Base-by-base conservation (phyloP, 2,888 invertebrate species). In the Aspidiotus destructor region DNA sequence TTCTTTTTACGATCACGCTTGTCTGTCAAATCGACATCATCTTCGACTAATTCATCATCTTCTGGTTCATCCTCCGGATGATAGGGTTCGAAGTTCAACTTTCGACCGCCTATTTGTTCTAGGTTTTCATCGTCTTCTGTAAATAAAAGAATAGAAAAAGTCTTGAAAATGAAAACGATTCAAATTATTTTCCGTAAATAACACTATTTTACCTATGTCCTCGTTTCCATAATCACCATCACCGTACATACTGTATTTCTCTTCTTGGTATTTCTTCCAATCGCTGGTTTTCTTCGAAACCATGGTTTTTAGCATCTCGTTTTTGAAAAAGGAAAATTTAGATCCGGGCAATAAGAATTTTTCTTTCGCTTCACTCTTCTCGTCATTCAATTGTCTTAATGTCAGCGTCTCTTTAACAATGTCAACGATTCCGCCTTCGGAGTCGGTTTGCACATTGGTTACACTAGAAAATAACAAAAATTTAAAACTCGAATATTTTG, bases 1-100 rank as follows among this genome's bases (percentile, higher is more conserved):
- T 64, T 70, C 28, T 28, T 28, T 42, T 42, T 64, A 13, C 28
- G 41, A 9, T 48, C 60, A 41, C 42, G 42, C 16, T 65, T 57
- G 3, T 70, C 58, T 60, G 52, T 53, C 15, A 62, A 17, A 13
- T 54, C 15, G 17, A 69, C 40, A 55, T 69, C 69, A 42, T 69
- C 62, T 69, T 69, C 69, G 41, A 54, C 28, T 40, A 69, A 28
- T 11, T 69, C 69, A n/a, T 69, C 69, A 44, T 69, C 69, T 41
- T 62, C 62, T 2, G 55, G 62, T 55, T 69, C 69, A n/a, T 69
- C 62, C 52, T 67, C 67, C 10, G 67, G 67, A 40, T 60, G 67
- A 15, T 67, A 67, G 1, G 67, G 67, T 52, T 67, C 67, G 42
- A 67, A 67, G 13, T 67, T n/a, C 1, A 48, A 58, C 16, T 67